Evolutionary conservation across 2,797 vertebrate species (phyloP).

Genomic region (Miichthys miiuy): DNA sequence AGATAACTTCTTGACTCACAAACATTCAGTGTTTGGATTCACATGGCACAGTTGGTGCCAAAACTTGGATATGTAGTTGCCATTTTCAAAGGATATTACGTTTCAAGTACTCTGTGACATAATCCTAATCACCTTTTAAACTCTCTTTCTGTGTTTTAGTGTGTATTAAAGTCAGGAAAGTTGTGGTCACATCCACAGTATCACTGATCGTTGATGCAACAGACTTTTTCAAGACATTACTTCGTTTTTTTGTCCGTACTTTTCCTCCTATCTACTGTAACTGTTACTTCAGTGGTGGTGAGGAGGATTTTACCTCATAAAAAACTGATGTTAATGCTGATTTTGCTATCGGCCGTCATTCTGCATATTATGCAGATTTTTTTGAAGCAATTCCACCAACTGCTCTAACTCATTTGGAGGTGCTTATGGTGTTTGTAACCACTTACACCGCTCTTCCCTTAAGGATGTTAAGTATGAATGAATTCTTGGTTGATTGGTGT

Average conservation of each 20-base stretch:
- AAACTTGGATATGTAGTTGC: neutral
- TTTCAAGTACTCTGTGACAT: neutral
- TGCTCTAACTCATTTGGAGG: neutral
- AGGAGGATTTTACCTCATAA: conserved; percentile 1
- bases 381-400: neutral
- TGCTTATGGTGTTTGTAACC: neutral
- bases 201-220: neutral
- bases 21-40: neutral
- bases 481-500: conserved; percentile 6
- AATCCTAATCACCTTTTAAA: neutral
- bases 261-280: neutral
- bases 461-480: conserved; percentile 24
- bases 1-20: neutral
- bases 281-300: neutral
- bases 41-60: neutral
- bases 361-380: neutral
- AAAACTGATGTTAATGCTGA: neutral
- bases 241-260: neutral
- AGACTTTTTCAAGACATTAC: neutral
- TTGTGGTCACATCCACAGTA: neutral
- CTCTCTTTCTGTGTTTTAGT: too few species aligned
- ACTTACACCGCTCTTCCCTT: neutral
- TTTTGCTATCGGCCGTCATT: neutral
- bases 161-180: too few species aligned
- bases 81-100: neutral